Evolutionary conservation across 2,888 invertebrate species (phyloP).

Genomic region (Phrixothrix hirtus): DNA sequence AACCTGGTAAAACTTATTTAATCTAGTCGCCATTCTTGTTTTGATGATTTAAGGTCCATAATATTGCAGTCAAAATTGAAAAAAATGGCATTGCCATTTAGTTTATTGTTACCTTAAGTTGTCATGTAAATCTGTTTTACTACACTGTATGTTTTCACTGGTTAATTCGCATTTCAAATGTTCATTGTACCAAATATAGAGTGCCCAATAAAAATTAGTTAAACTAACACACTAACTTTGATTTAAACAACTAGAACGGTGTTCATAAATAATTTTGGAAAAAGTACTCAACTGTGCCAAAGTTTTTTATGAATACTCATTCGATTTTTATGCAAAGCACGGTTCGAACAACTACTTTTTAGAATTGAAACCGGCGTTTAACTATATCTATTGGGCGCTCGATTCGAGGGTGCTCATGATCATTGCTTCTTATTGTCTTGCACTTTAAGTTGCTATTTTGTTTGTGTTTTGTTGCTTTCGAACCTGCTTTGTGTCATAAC

Average conservation of each 20-base stretch:
- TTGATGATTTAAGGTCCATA: too few species aligned
- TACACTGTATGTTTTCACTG: constrained; percentile 29
- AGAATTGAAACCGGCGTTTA: constrained; percentile 25
- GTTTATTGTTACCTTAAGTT: background rate
- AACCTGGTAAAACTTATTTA: too few species aligned
- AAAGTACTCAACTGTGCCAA: constrained; percentile 8
- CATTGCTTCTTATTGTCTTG: constrained; percentile 37
- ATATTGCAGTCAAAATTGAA: too few species aligned
- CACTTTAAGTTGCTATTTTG: constrained; percentile 41
- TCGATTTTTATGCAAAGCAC: constrained; percentile 50
- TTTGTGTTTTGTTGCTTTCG: constrained; percentile 52
- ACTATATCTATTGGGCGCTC: constrained; percentile 56
- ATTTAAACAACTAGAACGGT: constrained; percentile 27
- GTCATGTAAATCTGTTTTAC: constrained; percentile 2
- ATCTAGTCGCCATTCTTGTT: too few species aligned
- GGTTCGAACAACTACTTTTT: constrained; percentile 48
- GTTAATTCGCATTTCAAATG: constrained; percentile 34
- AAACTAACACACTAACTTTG: constrained; percentile 52
- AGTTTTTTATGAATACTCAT: constrained; percentile 22
- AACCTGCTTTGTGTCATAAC: constrained; percentile 56
- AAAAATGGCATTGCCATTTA: too few species aligned
- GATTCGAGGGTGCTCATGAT: constrained; percentile 44
- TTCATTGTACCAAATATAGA: constrained; percentile 41
- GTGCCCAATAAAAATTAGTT: constrained; percentile 57
- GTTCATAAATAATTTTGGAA: constrained; percentile 31